phyloP scores from a whole-genome alignment of 2,113 vertebrate species.

The Macrotis lagotis region DNA sequence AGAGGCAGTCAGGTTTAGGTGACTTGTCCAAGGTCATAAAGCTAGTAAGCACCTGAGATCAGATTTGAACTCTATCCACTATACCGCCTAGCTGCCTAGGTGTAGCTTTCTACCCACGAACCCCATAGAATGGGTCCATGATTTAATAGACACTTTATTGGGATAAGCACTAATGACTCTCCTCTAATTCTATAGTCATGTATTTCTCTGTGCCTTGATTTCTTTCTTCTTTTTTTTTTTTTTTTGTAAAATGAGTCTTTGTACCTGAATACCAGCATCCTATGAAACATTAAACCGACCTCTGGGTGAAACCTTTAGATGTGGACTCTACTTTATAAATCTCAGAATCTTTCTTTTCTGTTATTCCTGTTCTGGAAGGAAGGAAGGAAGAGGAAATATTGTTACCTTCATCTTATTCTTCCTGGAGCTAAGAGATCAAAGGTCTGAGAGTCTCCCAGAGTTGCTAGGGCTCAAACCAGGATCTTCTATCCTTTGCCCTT shows the following conservation, averaged over 20 bases:
- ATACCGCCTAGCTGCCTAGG: no score
- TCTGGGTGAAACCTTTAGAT: not conserved
- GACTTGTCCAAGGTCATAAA: no score
- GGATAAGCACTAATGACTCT: not conserved
- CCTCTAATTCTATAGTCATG: not conserved
- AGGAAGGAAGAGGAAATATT: not conserved
- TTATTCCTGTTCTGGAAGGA: not conserved
- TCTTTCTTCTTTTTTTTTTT: not conserved
- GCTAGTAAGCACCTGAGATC: no score
- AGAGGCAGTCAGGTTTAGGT: no score
- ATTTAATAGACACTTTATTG: not conserved
- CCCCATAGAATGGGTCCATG: not conserved
- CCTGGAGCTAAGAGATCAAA: not conserved
- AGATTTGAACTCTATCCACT: no score
- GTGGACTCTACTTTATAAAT: not conserved
- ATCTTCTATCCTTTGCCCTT: not conserved
- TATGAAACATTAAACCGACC: not conserved
- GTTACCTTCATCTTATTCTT: not conserved
- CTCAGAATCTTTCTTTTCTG: not conserved
- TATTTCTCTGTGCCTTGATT: not conserved
- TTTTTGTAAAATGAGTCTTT: not conserved
- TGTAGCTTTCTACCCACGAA: not conserved
- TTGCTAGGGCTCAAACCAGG: not conserved
- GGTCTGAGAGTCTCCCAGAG: not conserved
- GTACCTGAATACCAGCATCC: not conserved